phyloP scores from a whole-genome alignment of 2,888 invertebrate species.

The Dasysyrphus albostriatus region DNA sequence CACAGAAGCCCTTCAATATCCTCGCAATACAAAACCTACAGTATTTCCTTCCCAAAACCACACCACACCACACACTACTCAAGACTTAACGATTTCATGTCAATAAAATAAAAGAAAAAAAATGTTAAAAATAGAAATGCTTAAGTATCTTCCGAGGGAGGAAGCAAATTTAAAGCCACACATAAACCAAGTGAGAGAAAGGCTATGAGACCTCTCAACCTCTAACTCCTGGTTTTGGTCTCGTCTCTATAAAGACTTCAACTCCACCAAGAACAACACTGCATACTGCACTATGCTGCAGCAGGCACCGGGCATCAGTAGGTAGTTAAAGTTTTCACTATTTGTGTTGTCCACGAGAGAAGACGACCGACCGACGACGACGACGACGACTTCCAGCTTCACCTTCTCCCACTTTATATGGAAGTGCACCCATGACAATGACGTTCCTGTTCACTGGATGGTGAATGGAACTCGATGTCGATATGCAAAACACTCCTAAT shows the following conservation, averaged over 20 bases:
- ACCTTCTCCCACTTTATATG: constrained; percentile 37
- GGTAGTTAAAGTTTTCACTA: constrained; percentile 1
- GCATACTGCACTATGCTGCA: background rate
- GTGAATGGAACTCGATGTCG: constrained; percentile 51
- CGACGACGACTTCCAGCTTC: background rate
- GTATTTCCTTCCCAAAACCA: constrained; percentile 30
- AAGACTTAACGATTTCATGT: constrained; percentile 16
- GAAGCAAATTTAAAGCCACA: constrained; percentile 10
- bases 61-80: constrained; percentile 4
- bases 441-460: constrained; percentile 31
- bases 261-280: background rate
- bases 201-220: constrained; percentile 20
- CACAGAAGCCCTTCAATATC: constrained; percentile 74
- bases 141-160: background rate
- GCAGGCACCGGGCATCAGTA: too few relatives aligned
- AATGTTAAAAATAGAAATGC: constrained; percentile 2
- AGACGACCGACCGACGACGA: background rate
- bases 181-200: constrained; percentile 6
- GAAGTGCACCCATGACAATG: constrained; percentile 52
- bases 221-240: constrained; percentile 27
- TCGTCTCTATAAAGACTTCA: background rate
- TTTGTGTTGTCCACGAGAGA: background rate
- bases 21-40: constrained; percentile 30
- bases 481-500: constrained; percentile 73
- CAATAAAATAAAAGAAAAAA: constrained; percentile 8